phyloP scores from a whole-genome alignment of 2,113 vertebrate genomes.

The Larimichthys polyactis region DNA sequence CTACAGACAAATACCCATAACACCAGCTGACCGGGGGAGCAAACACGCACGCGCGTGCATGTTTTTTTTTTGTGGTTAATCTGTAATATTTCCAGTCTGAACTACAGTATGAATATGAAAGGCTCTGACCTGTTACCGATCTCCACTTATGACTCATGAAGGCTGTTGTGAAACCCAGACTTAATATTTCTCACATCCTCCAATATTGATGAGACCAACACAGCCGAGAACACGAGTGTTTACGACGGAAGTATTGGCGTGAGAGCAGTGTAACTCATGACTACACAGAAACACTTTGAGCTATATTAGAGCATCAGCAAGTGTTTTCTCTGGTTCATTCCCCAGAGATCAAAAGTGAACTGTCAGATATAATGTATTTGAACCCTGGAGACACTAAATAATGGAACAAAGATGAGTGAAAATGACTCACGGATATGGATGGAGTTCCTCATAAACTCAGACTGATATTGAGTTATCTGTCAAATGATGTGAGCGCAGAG shows the following conservation, averaged over 20 bases:
- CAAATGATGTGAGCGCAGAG: neutral
- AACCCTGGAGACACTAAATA: neutral
- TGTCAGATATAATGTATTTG: neutral
- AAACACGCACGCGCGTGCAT: neutral
- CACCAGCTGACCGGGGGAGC: slow-evolving; percentile 12
- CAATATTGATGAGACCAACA: slow-evolving; percentile 48
- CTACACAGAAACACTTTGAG: neutral
- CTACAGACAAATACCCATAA: neutral
- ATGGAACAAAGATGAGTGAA: neutral
- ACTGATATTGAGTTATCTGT: neutral
- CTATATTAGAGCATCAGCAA: too few species aligned
- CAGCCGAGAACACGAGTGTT: neutral
- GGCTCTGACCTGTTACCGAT: slow-evolving; percentile 66
- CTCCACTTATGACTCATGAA: slow-evolving; percentile 79
- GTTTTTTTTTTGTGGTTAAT: slow-evolving; percentile 66
- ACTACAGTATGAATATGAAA: slow-evolving; percentile 58
- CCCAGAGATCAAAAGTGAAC: neutral
- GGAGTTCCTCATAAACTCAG: neutral
- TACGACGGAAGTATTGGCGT: neutral
- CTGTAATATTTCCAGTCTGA: slow-evolving; percentile 53
- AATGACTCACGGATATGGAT: neutral
- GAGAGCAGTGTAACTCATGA: neutral
- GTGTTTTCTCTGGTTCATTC: neutral
- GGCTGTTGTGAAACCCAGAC: slow-evolving; percentile 62
- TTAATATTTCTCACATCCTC: slow-evolving; percentile 78